Base-by-base conservation (phyloP, 2,797 vertebrate genomes). In the Epinephelus coioides region DNA sequence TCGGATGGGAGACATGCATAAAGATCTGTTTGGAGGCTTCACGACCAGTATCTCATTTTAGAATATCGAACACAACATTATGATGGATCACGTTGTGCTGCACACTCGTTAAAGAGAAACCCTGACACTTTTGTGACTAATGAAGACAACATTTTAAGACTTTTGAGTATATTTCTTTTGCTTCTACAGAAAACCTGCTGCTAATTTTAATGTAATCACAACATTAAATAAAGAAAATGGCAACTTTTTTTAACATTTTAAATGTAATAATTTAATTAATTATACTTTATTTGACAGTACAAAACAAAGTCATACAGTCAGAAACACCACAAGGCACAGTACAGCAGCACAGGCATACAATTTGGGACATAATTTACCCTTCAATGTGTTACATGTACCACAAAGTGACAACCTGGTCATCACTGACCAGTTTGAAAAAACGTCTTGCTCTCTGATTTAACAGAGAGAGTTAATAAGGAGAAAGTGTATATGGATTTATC, bases 241-340 rank as follows among this genome's bases (percentile, higher is more conserved):
- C 7, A 34, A 34, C 40, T 11, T 12, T 40, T 11, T 43, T 43
- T 43, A 43, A 54, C 44, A 43, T 73, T 84, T 79, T 60, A 69
- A 84, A 83, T 69, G 62, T 77, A 66, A 68, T 59, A 73, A 69
- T 88, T 79, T n/a, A 55, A 88, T 88, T 75, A 80, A 70, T 77
- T 56, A 62, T 82, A 91, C 69, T 92, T 93, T 90, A 87, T 89
- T 89, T 74, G 87, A 94, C 91, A 63, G 86, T 92, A 90, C 90
- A 92, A 93, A 94, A 87, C 84, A 89, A 91, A 87, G 78, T 86
- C 62, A 90, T 90, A 92, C 82, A 75, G 77, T 88, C 85, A 81
- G 81, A 91, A 91, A 92, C 91, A 91, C 30, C 86, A 92, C 87
- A 87, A 87, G 89, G 84, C 88, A 93, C 88, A 83, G 79, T 78